These are phyloP conservation scores for Poeciliopsis retropinna DNA, from an alignment of 2,113 vertebrate genomes.

Conservation along the genomic window DNA sequence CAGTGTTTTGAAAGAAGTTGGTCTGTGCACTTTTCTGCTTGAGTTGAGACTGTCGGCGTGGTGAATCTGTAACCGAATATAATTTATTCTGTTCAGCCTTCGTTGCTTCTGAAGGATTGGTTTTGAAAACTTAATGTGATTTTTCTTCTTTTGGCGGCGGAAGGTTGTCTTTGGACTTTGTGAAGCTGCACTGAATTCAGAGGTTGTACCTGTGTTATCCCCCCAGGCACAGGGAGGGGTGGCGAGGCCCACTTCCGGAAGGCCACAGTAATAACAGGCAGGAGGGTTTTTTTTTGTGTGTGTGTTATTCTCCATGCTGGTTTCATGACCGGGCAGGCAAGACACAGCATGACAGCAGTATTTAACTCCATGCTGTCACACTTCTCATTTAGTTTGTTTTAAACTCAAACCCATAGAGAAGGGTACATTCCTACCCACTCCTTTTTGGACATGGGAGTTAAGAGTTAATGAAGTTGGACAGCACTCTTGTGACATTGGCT, in stretches of 20 bases:
- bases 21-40: neutral
- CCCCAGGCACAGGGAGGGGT: constrained; percentile 61
- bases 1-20: constrained; percentile 4
- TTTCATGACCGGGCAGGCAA: constrained; percentile 69
- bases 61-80: constrained; percentile 1
- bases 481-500: neutral
- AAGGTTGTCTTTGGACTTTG: constrained; percentile 5
- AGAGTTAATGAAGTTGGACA: neutral
- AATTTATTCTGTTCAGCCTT: neutral
- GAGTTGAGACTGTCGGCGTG: constrained; percentile 14
- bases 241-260: constrained; percentile 74
- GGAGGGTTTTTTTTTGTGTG: constrained; percentile 34
- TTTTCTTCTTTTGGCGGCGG: neutral
- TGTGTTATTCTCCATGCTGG: constrained; percentile 42
- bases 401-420: neutral
- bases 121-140: neutral
- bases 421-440: neutral
- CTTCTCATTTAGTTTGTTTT: constrained; percentile 7
- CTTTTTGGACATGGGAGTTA: neutral
- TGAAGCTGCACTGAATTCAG: constrained; percentile 33
- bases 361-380: neutral
- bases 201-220: constrained; percentile 66
- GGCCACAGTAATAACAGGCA: constrained; percentile 75
- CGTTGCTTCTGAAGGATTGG: no score
- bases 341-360: constrained; percentile 67